Conservation (phyloP, 1,140 invertebrate species). For the Laupala kohalensis region DNA sequence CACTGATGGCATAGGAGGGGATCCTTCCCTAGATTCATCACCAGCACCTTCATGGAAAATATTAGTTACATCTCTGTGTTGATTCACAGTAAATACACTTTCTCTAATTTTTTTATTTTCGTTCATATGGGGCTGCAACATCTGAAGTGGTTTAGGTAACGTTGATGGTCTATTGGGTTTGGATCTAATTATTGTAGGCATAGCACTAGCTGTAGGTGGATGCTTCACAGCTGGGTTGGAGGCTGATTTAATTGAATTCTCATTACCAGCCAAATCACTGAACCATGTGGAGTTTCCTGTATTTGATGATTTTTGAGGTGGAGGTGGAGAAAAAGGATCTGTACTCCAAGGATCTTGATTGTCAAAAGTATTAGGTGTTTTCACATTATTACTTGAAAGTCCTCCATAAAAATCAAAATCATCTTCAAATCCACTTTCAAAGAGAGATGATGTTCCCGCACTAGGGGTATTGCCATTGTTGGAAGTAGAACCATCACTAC, state of each 20-base stretch:
- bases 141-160: not conserved
- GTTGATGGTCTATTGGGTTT: conserved; percentile 25
- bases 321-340: conserved; percentile 33
- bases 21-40: conserved; percentile 25
- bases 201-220: conserved; percentile 26
- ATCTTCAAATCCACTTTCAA: conserved; percentile 60
- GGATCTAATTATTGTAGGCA: conserved; percentile 51
- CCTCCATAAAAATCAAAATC: conserved; percentile 47
- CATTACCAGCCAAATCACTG: not conserved
- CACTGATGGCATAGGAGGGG: conserved; percentile 62
- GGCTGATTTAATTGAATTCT: conserved; percentile 19
- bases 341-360: conserved; percentile 10
- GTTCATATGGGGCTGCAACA: not conserved
- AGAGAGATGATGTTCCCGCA: conserved; percentile 29
- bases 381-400: not conserved
- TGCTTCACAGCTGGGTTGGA: conserved; percentile 23
- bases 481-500: conserved; percentile 40
- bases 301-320: conserved; percentile 9
- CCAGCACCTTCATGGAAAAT: too few relatives aligned
- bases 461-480: conserved; percentile 32
- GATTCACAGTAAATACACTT: not conserved
- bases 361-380: not conserved
- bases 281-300: not conserved
- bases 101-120: too few relatives aligned
- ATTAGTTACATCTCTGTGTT: too few relatives aligned